A percentile compares a stretch with the other conserved stretches of the same genome.
Conservation (phyloP, 2,113 vertebrate species). For the Psilopsiagon aurifrons region DNA sequence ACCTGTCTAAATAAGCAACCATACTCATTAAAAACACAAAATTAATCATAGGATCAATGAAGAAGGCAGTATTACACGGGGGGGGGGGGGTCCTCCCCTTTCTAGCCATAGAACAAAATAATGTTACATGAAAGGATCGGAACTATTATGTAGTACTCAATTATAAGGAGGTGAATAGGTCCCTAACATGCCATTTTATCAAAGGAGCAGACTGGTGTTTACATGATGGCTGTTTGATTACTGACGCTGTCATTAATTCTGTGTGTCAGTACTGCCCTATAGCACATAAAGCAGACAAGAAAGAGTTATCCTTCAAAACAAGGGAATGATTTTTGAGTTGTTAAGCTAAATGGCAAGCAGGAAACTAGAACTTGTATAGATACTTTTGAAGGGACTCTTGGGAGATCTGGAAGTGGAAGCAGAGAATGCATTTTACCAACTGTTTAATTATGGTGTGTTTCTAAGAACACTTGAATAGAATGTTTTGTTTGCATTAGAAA, state of each 20-base stretch:
- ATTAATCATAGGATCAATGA: conserved; percentile 92
- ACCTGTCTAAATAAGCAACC: conserved; percentile 76
- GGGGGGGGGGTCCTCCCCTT: conserved; percentile 69
- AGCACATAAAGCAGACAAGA: conserved; percentile 66
- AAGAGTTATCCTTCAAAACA: conserved; percentile 76
- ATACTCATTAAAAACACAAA: conserved; percentile 83
- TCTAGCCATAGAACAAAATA: conserved; percentile 81
- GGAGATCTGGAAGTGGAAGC: conserved; percentile 80
- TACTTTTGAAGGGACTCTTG: conserved; percentile 79
- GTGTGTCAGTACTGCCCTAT: conserved; percentile 73
- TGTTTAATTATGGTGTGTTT: conserved; percentile 78
- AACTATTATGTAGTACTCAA: conserved; percentile 82
- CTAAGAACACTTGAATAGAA: conserved; percentile 70
- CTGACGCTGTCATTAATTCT: conserved; percentile 79
- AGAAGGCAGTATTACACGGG: conserved; percentile 62
- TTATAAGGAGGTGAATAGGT: conserved; percentile 84
- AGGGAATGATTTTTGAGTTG: conserved; percentile 72
- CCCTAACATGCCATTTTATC: conserved; percentile 73
- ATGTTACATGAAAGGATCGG: conserved; percentile 76
- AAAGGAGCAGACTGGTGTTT: conserved; percentile 76
- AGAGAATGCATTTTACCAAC: conserved; percentile 84
- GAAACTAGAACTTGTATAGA: conserved; percentile 71
- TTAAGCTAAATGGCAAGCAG: conserved; percentile 79
- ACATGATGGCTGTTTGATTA: conserved; percentile 78
- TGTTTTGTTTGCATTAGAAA: conserved; percentile 71